Conservation (phyloP, 2,797 vertebrate species). For the Decapterus maruadsi region DNA sequence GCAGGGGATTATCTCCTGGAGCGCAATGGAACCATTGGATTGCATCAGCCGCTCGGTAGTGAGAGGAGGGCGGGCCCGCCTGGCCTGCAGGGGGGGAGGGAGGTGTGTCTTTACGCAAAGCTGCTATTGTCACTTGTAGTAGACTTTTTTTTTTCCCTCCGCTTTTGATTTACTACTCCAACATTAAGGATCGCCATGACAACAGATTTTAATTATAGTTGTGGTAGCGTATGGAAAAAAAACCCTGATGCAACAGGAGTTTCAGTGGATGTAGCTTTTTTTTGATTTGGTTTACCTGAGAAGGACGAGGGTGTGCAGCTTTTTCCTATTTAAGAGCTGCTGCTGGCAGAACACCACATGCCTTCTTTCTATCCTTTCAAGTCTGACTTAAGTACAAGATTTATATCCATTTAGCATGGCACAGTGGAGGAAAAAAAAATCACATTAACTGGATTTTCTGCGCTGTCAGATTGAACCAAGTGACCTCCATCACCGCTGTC, state of each 20-base stretch:
- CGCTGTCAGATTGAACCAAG: conserved; percentile 51
- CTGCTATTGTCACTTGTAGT: conserved; percentile 28
- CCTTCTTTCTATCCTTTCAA: conserved; percentile 29
- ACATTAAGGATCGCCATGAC: background rate
- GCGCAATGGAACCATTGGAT: conserved; percentile 73
- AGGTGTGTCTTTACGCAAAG: conserved; percentile 21
- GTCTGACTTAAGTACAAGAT: conserved; percentile 31
- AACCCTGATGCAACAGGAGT: background rate
- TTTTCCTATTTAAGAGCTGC: conserved; percentile 5
- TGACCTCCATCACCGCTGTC: conserved; percentile 38
- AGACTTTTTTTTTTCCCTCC: conserved; percentile 22
- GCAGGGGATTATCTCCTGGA: conserved; percentile 64
- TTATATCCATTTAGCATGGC: conserved; percentile 37
- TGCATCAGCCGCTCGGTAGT: conserved; percentile 84
- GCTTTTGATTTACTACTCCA: conserved; percentile 2
- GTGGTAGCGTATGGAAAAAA: background rate
- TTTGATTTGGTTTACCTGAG: background rate
- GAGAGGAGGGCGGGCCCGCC: conserved; percentile 31
- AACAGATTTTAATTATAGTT: conserved; percentile 11
- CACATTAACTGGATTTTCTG: conserved; percentile 66
- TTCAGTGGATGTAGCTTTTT: conserved; percentile 1
- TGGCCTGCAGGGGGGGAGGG: background rate
- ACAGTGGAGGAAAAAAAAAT: conserved; percentile 24
- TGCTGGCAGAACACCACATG: conserved; percentile 19
- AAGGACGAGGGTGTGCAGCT: background rate